Base-by-base conservation (phyloP, 2,113 vertebrate species). In the Himantopus leucocephalus region DNA sequence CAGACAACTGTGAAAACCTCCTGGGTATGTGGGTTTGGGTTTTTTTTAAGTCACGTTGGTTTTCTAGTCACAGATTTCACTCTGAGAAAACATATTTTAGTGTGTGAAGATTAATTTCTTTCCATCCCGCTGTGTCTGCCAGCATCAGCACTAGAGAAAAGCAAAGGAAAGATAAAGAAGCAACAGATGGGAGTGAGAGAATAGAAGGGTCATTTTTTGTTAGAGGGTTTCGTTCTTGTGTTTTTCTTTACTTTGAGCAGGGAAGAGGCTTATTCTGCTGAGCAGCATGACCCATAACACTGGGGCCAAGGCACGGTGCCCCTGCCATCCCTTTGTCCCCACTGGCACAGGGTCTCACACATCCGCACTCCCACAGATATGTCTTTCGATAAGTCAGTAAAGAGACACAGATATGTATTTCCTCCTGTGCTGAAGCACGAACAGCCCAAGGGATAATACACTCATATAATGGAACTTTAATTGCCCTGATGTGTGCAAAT, bases 81-180 rank as follows among this genome's bases (percentile, higher is more conserved):
- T 94, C 59, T 37, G 71, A 90, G 92, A 90, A 96, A 93, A 85
- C 74, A 80, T 79, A 73, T 93, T 96, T 96, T 92, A 63, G 59
- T 81, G 88, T 86, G 93, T 94, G 82, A 96, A 95, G 93, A 96
- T 95, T 92, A 96, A 95, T 93, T 93, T 95, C 41, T 90, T 88
- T 85, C 82, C 63, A 66, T 93, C 68, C 74, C 3, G 6, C 93
- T 90, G 78, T 88, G 71, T 88, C 71, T 94, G 90, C 94, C 90
- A 90, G 78, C 74, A 73, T 48, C 43, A 82, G 78, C 55, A 52
- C 78, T 48, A 37, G 24, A 75, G 78, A 88, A 95, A 85, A 88
- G 70, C 56, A 72, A 81, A 67, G 17, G 13, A 47, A 92, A 96
- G 66, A 76, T 60, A 90, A 92, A 96, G 88, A 86, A 94, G 64